Percentiles rank a stretch among this genome's conserved stretches.
These are phyloP conservation scores for Anadara kagoshimensis DNA, from an alignment of 1,140 invertebrate species.

Conservation along the genomic window DNA sequence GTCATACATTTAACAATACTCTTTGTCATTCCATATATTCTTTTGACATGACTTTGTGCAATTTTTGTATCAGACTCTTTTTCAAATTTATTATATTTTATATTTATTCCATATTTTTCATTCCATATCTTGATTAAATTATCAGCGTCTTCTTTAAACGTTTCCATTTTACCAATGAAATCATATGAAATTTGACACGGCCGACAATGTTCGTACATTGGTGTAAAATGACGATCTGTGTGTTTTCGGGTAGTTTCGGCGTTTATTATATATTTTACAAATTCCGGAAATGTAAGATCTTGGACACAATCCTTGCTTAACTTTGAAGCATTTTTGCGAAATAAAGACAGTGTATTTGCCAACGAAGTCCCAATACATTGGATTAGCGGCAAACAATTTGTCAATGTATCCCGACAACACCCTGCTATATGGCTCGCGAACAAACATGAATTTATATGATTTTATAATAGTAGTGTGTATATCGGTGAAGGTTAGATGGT, in stretches of 20 bases:
- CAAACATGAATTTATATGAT: slow-evolving; percentile 41
- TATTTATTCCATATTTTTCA: slow-evolving; percentile 20
- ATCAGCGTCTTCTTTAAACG: slow-evolving; percentile 41
- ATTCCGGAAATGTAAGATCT: slow-evolving; percentile 47
- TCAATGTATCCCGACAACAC: too few relatives aligned
- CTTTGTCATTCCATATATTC: too few relatives aligned
- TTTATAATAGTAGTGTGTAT: slow-evolving; percentile 10
- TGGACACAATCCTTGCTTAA: slow-evolving; percentile 33
- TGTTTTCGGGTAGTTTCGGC: slow-evolving; percentile 5
- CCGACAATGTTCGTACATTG: slow-evolving; percentile 42
- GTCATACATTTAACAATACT: slow-evolving; percentile 25
- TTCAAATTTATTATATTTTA: too few relatives aligned
- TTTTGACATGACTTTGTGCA: too few relatives aligned
- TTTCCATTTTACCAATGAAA: slow-evolving; percentile 50
- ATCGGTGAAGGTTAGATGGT: slow-evolving; percentile 17
- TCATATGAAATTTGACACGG: slow-evolving; percentile 50
- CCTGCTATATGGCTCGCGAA: too few relatives aligned
- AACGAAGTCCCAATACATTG: slow-evolving; percentile 27
- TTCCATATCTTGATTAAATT: slow-evolving; percentile 37
- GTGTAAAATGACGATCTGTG: slow-evolving; percentile 44
- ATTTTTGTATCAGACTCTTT: too few relatives aligned
- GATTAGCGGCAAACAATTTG: slow-evolving; percentile 37
- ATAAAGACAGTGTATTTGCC: slow-evolving; percentile 17
- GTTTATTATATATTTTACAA: slow-evolving; percentile 46
- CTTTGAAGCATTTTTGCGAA: slow-evolving; percentile 1